A percentile compares a stretch with the other conserved stretches of the same genome.
phyloP scores from a whole-genome alignment of 2,797 vertebrate genomes.

The Octomys mimax region DNA sequence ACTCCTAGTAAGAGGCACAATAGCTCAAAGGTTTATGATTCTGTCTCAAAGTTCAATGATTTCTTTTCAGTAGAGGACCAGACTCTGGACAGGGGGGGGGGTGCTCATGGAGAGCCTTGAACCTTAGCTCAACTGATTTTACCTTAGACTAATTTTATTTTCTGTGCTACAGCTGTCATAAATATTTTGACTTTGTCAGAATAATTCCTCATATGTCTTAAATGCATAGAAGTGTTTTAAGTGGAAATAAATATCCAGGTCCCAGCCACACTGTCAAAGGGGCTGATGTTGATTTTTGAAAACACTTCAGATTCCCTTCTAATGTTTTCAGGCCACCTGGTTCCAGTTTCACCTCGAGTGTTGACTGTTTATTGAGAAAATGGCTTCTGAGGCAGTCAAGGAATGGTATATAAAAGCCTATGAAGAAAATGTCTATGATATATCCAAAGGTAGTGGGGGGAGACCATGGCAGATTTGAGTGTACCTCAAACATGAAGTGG shows the following conservation, averaged over 20 bases:
- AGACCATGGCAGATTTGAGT: background rate
- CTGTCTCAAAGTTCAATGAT: background rate
- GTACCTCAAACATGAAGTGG: background rate
- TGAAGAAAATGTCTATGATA: slow-evolving; percentile 55
- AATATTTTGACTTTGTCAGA: slow-evolving; percentile 72
- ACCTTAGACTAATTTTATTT: slow-evolving; percentile 71
- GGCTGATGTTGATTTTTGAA: slow-evolving; percentile 65
- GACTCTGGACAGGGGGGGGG: background rate
- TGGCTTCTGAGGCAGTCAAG: slow-evolving; percentile 66
- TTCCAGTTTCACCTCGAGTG: slow-evolving; percentile 33
- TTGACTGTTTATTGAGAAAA: slow-evolving; percentile 77
- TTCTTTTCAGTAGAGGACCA: slow-evolving; percentile 57
- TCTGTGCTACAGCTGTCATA: slow-evolving; percentile 54
- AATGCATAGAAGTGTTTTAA: slow-evolving; percentile 68
- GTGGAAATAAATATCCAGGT: slow-evolving; percentile 79
- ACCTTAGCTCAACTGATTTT: slow-evolving; percentile 1
- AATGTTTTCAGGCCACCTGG: slow-evolving; percentile 55
- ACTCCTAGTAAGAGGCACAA: background rate
- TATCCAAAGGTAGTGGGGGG: background rate
- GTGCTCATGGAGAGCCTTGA: background rate
- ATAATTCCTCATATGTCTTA: slow-evolving; percentile 72
- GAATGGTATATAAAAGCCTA: slow-evolving; percentile 59
- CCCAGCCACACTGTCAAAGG: slow-evolving; percentile 55
- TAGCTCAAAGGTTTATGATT: slow-evolving; percentile 3
- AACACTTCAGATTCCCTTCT: slow-evolving; percentile 57